Evolutionary conservation across 2,797 vertebrate genomes (phyloP).

Genomic region (Schizothorax lantsangensis): DNA sequence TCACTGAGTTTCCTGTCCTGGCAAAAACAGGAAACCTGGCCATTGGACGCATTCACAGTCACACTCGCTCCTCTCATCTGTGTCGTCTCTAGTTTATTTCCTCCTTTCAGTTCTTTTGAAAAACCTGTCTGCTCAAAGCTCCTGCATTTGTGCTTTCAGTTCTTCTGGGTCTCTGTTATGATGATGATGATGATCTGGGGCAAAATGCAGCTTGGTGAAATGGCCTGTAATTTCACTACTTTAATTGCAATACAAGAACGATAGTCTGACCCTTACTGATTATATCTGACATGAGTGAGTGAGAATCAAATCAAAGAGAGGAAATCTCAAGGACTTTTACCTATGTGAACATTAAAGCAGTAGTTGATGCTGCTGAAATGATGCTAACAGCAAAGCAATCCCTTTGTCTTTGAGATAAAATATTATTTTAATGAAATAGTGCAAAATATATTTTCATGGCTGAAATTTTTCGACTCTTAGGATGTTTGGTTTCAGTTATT

Average conservation of each 20-base stretch:
- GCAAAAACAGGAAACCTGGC: slow-evolving; percentile 65
- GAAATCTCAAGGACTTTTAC: not conserved
- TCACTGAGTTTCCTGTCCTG: slow-evolving; percentile 51
- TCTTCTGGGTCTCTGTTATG: not conserved
- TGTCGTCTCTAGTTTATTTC: not conserved
- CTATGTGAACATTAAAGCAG: not conserved
- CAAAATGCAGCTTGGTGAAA: not conserved
- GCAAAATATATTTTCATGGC: not conserved
- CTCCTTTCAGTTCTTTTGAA: not conserved
- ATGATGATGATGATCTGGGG: not conserved
- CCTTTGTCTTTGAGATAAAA: not conserved
- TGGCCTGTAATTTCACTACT: not conserved
- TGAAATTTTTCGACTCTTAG: not conserved
- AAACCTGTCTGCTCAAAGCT: not conserved
- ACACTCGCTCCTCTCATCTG: slow-evolving; percentile 4
- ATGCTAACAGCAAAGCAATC: no score
- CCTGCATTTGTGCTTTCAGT: not conserved
- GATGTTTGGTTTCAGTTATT: not conserved
- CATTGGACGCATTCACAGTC: slow-evolving; percentile 44
- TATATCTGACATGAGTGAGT: not conserved
- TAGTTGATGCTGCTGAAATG: not conserved
- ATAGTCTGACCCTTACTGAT: not conserved
- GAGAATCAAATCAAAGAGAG: not conserved
- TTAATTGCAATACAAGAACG: not conserved
- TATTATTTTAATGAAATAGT: not conserved